Evolutionary conservation across 2,113 vertebrate species (phyloP).

Genomic region (Neodontobutis hainanensis): DNA sequence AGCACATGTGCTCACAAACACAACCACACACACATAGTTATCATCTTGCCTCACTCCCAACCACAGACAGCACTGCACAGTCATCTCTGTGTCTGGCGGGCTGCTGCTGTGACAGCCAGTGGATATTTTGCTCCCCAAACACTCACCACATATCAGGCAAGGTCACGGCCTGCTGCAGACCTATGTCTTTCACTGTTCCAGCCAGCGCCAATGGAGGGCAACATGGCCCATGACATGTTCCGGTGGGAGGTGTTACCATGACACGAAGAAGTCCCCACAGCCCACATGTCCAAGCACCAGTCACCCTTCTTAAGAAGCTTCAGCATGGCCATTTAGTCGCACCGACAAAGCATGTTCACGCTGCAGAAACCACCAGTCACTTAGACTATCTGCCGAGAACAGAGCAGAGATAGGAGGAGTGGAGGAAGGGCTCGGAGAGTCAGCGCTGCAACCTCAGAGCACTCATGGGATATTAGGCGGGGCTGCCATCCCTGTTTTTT

Average conservation of each 20-base stretch:
- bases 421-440: conserved; percentile 40
- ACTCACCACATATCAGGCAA: conserved; percentile 60
- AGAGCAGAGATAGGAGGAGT: conserved; percentile 14
- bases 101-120: conserved; percentile 53
- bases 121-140: conserved; percentile 59
- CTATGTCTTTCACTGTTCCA: conserved; percentile 52
- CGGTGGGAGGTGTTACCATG: conserved; percentile 57
- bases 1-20: conserved; percentile 2
- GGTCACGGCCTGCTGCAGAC: conserved; percentile 61
- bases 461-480: conserved; percentile 72
- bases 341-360: conserved; percentile 20
- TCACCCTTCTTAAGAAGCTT: conserved; percentile 8
- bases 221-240: conserved; percentile 33
- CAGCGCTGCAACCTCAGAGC: conserved; percentile 32
- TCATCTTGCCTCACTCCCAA: conserved; percentile 9
- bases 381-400: conserved; percentile 27
- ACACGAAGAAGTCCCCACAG: conserved; percentile 46
- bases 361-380: conserved; percentile 1
- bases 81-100: conserved; percentile 19
- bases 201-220: conserved; percentile 37
- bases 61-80: conserved; percentile 15
- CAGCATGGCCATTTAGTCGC: background rate
- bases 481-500: conserved; percentile 47
- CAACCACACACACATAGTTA: conserved; percentile 8
- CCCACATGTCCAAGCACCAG: conserved; percentile 36